Base-by-base conservation (phyloP, 2,113 vertebrate species). In the Boulengeromyrus knoepffleri region DNA sequence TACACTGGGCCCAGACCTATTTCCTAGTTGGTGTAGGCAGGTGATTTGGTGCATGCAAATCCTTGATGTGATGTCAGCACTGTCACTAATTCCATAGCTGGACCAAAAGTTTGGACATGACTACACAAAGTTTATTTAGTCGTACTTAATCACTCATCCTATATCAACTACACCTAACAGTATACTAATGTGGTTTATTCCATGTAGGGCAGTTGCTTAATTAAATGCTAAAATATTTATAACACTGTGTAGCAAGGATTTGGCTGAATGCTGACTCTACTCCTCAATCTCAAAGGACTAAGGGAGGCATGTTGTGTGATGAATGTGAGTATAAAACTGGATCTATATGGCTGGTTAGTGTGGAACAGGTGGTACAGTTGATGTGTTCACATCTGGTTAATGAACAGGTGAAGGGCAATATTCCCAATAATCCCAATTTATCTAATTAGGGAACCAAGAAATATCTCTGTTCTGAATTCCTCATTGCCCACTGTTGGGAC, bases 31-130 rank as follows among this genome's bases (percentile, higher is more conserved):
- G 13, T 31, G 12, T 49, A 53, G 50, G 7, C 47, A 39, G 5
- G 27, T 31, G 50, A 50, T 31, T 31, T 24, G 83, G 45, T 6
- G 17, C 8, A 49, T 86, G 84, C 45, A 86, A 31, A n/a, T 24
- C 24, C 46, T 31, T 85, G 50, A 87, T 87, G 50, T 87, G 15
- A 17, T 87, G 50, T 87, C 50, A 53, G 85, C 49, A 47, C 50
- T 53, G 27, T 91, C 89, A 89, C 86, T 92, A 92, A 92, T 90
- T 90, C 91, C 91, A 91, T 94, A 91, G 53, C 87, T 92, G 90
- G 89, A 91, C 49, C 92, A 62, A 62, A 62, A n/a, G 56, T 62
- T n/a, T 62, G 56, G 56, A 62, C 21, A 62, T 94, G 24, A 24
- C 56, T n/a, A 62, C 24, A n/a, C 56, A n/a, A 62, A n/a, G 56